Evolutionary conservation across 2,113 vertebrate genomes (phyloP).

Genomic region (Corapipo altera): DNA sequence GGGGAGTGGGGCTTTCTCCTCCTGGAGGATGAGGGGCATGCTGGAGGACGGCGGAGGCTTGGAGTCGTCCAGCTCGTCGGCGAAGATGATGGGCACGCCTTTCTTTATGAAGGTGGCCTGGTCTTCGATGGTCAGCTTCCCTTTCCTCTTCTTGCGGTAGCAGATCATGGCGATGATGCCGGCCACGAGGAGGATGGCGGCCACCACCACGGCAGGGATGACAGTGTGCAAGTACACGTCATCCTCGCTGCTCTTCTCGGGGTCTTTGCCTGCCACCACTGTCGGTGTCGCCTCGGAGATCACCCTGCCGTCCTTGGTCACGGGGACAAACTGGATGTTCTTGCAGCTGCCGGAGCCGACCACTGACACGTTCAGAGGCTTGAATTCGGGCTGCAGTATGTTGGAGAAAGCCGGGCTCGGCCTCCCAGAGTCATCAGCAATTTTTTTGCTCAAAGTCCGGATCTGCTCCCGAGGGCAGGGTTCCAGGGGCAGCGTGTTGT

Average conservation of each 20-base stretch:
- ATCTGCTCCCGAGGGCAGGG: slow-evolving; percentile 91
- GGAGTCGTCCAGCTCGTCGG: slow-evolving; percentile 93
- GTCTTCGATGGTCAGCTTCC: slow-evolving; percentile 94
- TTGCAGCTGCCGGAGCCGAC: slow-evolving; percentile 86
- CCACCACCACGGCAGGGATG: slow-evolving; percentile 93
- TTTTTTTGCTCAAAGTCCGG: slow-evolving; percentile 79
- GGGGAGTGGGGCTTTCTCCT: slow-evolving; percentile 94
- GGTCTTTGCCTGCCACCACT: slow-evolving; percentile 74
- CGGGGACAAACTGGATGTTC: slow-evolving; percentile 83
- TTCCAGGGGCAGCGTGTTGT: slow-evolving; percentile 86
- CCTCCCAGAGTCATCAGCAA: slow-evolving; percentile 81
- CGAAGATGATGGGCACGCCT: slow-evolving; percentile 96
- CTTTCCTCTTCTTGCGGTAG: slow-evolving; percentile 94
- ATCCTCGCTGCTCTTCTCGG: slow-evolving; percentile 85
- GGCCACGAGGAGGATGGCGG: slow-evolving; percentile 90
- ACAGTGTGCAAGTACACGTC: slow-evolving; percentile 94
- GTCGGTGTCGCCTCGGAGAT: slow-evolving; percentile 64
- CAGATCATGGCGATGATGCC: slow-evolving; percentile 97
- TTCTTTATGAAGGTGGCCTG: slow-evolving; percentile 99
- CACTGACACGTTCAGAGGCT: slow-evolving; percentile 82
- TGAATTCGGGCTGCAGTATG: slow-evolving; percentile 90
- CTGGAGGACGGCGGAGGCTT: slow-evolving; percentile 95
- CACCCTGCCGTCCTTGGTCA: slow-evolving; percentile 58
- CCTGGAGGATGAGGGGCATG: slow-evolving; percentile 95
- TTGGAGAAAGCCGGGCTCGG: slow-evolving; percentile 80